Evolutionary conservation across 2,797 vertebrate species (phyloP), one percentile per base, ranked within the genome.

Genomic region (Echiichthys vipera): DNA sequence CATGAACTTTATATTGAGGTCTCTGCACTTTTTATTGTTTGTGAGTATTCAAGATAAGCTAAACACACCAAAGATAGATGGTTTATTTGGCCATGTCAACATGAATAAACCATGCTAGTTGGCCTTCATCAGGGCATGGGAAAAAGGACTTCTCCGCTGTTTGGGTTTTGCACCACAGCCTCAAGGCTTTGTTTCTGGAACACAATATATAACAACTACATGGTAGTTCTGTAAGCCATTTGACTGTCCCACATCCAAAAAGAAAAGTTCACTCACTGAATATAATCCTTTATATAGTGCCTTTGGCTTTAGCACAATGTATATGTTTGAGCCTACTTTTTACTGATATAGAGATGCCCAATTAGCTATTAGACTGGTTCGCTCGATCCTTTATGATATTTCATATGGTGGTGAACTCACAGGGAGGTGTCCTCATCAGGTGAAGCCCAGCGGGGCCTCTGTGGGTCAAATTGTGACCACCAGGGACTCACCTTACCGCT

Each of bases 21-120:
- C n/a, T 30, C 25, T 50, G 17, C 29, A 36, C 18, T 29, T 62
- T 68, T 43, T 59, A 42, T 37, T 68, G 36, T 65, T 34, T 56
- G 22, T 17, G 5, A 46, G 39, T 30, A 58, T 67, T 36, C 12
- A 55, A 34, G 2, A 12, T 64, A 62, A 47, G 45, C 45, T 29
- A 57, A 59, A 56, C 74, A 68, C 39, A 67, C 27, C 24, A 63
- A 57, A 75, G 11, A 27, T 40, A 71, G 5, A 57, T 5, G 39
- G 58, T 81, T 77, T 73, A 71, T 83, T 80, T 77, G 37, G 53
- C 27, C 29, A 53, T 63, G 79, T 69, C 50, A 66, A 5, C 62
- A 57, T 43, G 47, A 76, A 43, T 65, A 75, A 75, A 77, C 50
- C 24, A 46, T 39, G 20, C 30, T 50, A 57, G 63, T 46, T 80